Conservation (phyloP, 2,113 vertebrate species). For the Alexandromys fortis region DNA sequence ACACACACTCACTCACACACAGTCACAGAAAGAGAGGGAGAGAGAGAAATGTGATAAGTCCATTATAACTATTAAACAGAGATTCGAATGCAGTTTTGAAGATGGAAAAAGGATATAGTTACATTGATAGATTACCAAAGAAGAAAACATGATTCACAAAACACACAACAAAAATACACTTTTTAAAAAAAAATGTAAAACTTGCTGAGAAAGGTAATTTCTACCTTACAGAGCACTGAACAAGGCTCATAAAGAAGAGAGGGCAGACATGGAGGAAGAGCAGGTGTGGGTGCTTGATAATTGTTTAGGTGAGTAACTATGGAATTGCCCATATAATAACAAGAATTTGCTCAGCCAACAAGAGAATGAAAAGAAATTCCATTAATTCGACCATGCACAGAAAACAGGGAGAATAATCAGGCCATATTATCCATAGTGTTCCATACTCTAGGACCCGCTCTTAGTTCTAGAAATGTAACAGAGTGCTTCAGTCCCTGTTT, state of each 20-base stretch:
- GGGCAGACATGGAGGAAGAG: background rate
- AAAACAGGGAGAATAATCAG: background rate
- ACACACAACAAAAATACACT: background rate
- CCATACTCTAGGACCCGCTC: background rate
- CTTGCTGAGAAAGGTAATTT: background rate
- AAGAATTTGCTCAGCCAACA: background rate
- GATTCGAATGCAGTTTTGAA: constrained; percentile 48
- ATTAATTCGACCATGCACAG: background rate
- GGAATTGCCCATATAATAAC: background rate
- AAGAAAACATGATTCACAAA: constrained; percentile 21
- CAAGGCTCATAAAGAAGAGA: background rate
- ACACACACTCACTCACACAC: background rate
- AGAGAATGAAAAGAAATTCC: constrained; percentile 37
- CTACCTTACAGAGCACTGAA: background rate
- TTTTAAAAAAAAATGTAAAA: background rate
- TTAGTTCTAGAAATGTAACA: background rate
- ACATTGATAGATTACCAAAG: background rate
- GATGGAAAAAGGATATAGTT: background rate
- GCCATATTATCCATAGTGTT: background rate
- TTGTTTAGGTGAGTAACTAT: background rate
- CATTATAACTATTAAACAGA: background rate
- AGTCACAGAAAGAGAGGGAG: background rate
- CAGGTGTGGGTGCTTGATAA: background rate
- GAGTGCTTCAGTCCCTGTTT: background rate
- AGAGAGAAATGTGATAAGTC: background rate